Base-by-base conservation (phyloP, 2,797 vertebrate species). In the Semaprochilodus insignis region DNA sequence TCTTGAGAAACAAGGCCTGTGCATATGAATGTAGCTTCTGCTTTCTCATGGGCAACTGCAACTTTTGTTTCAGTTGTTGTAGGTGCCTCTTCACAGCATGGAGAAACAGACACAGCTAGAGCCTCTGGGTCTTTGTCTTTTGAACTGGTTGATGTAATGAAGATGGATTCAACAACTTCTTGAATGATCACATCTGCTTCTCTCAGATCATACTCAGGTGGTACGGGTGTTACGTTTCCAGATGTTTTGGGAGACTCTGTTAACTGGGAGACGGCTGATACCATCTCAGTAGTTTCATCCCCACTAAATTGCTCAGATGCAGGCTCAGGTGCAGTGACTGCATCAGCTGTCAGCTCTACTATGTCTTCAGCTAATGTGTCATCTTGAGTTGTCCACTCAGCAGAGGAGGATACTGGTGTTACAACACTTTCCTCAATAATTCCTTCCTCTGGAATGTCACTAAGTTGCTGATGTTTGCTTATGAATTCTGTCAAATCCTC, bases 241-340 rank as follows among this genome's bases (percentile, higher is more conserved):
- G 98, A 97, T 87, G 96, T 97, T 54, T 91, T 92, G 55, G 95
- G 93, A 0, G 96, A 97, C 76, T 96, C 96, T 6, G 94, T 92
- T 75, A 97, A 82, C 89, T 96, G 96, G 57, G 97, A 99, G 73
- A 97, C 95, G 2, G 97, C 97, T n/a, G 97, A 98, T 85, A 99
- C 91, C 98, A 98, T 98, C 89, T 98, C 97, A 2, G 96, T 94
- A 80, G 94, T 95, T 86, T 98, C 96, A 85, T 99, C 97, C 0
- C 94, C 93, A 55, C 85, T 87, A 0, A 95, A 96, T 66, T 92
- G 70, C 81, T 94, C 95, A 55, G 88, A 81, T 34, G 84, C 85
- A 76, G 92, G 92, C 66, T 96, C 96, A 36, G 89, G 91, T 21
- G 96, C 96, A 6, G 95, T 97, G 81, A 96, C 86, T 0, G 95